phyloP scores from a whole-genome alignment of 1,140 invertebrate genomes.

The Tachypleus tridentatus region DNA sequence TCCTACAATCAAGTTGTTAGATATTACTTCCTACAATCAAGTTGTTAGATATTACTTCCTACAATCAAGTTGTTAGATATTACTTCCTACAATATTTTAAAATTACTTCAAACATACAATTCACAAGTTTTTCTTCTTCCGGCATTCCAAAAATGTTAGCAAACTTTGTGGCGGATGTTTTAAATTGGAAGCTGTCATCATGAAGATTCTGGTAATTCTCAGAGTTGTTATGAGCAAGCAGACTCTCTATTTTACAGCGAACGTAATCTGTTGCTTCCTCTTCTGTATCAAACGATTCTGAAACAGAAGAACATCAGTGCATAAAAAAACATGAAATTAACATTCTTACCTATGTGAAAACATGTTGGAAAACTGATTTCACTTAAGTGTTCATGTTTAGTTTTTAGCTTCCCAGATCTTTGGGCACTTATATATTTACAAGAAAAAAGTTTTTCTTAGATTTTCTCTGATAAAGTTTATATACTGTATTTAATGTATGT shows the following conservation, averaged over 20 bases:
- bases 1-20: not conserved
- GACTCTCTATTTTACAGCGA: constrained; percentile 87
- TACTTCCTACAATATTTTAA: not conserved
- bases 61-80: not conserved
- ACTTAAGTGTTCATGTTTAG: too few species aligned
- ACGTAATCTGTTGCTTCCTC: constrained; percentile 93
- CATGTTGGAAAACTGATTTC: too few species aligned
- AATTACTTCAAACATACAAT: constrained; percentile 58
- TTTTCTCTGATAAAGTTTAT: too few species aligned
- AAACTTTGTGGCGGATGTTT: constrained; percentile 71
- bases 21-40: not conserved
- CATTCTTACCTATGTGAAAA: too few species aligned
- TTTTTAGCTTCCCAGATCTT: too few species aligned
- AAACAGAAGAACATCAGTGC: constrained; percentile 8
- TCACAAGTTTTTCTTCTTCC: constrained; percentile 88
- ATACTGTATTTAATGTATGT: too few species aligned
- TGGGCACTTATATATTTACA: too few species aligned
- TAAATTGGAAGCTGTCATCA: constrained; percentile 44
- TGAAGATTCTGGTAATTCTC: constrained; percentile 17
- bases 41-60: not conserved
- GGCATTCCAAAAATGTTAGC: constrained; percentile 79
- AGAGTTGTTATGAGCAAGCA: constrained; percentile 48
- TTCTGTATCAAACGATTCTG: constrained; percentile 66
- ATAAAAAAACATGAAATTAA: too few species aligned
- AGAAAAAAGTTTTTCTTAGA: too few species aligned